These are phyloP conservation scores for Formica selysi DNA, from an alignment of 1,140 invertebrate species.

Conservation along the genomic window DNA sequence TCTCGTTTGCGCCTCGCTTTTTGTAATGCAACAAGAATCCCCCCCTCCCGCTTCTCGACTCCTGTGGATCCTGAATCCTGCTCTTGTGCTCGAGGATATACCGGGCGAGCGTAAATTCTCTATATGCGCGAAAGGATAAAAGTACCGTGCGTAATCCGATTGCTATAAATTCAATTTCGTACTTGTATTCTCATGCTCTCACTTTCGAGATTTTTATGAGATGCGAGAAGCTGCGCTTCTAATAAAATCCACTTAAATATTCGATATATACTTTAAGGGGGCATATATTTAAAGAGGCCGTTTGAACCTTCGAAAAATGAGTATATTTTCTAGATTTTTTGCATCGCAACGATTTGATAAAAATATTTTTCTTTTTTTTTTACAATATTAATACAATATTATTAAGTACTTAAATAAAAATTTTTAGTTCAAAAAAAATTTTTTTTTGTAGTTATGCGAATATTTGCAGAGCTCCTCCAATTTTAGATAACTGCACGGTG, in stretches of 20 bases:
- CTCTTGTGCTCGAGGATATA: conserved; percentile 1
- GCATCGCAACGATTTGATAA: too few species aligned
- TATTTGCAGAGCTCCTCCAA: too few species aligned
- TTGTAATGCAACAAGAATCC: not conserved
- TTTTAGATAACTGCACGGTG: too few species aligned
- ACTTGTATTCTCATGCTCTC: not conserved
- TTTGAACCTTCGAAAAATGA: too few species aligned
- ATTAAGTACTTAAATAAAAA: too few species aligned
- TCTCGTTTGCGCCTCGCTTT: conserved; percentile 33
- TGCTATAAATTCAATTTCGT: not conserved
- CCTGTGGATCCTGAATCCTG: not conserved
- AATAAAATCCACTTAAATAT: not conserved
- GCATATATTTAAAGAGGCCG: too few species aligned
- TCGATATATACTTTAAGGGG: not conserved
- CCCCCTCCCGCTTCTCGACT: not conserved
- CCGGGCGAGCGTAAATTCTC: conserved; percentile 20
- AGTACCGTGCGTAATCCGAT: conserved; percentile 5
- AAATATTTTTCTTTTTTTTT: too few species aligned
- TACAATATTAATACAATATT: too few species aligned
- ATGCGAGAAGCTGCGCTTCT: not conserved
- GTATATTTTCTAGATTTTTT: too few species aligned
- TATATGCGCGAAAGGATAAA: not conserved
- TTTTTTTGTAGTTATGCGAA: too few species aligned
- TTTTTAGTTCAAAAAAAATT: too few species aligned
- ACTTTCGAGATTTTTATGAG: not conserved